Percentiles rank a stretch among this genome's conserved stretches.
Conservation (phyloP, 2,888 invertebrate species). For the Cosmia pyralina region DNA sequence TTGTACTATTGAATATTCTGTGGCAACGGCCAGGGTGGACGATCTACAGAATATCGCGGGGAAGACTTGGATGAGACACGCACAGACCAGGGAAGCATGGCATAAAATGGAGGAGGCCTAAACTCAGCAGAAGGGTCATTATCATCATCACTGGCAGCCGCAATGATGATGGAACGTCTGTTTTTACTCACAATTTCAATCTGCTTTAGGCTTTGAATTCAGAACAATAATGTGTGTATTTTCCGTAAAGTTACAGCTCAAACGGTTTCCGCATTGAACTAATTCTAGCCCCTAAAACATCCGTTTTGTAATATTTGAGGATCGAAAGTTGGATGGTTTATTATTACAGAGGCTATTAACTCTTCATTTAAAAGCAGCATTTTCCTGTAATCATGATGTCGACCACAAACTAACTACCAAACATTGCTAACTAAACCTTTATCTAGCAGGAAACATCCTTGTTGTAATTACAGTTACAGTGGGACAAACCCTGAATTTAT, state of each 20-base stretch:
- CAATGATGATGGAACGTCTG: too few species aligned
- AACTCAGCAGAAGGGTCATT: too few species aligned
- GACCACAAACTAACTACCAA: not conserved
- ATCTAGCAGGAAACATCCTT: conserved; percentile 41
- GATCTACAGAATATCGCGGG: not conserved
- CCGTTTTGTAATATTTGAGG: not conserved
- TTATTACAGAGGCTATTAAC: not conserved
- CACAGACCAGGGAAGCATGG: not conserved
- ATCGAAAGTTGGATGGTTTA: not conserved
- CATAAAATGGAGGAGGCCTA: not conserved
- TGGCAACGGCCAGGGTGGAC: not conserved
- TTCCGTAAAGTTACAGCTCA: not conserved
- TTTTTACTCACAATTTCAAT: not conserved
- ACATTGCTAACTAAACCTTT: not conserved
- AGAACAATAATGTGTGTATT: not conserved
- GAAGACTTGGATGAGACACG: not conserved
- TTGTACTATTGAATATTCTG: too few species aligned
- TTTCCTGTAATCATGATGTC: conserved; percentile 9
- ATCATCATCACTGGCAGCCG: too few species aligned
- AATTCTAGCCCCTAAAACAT: not conserved
- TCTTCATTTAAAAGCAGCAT: conserved; percentile 9
- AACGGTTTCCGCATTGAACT: not conserved
- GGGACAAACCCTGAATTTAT: not conserved
- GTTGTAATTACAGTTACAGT: not conserved
- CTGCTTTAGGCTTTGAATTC: not conserved